Evolutionary conservation across 1,140 invertebrate species (phyloP), one percentile per base, ranked within the genome.

Genomic region (Reticulitermes speratus): DNA sequence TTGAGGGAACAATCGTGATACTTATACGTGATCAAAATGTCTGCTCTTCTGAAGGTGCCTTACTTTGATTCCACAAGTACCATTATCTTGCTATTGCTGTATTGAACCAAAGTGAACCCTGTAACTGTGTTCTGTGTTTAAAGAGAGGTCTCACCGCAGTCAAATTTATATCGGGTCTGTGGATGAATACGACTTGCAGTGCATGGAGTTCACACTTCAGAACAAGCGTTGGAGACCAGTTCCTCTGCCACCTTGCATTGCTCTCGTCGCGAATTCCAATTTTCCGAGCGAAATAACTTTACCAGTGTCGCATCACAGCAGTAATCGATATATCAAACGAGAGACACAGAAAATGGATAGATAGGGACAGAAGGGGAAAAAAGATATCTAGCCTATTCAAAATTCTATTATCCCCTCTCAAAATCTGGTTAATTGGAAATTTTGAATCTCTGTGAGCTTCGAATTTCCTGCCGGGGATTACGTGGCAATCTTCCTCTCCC

Each of bases 401-500:
- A 84, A 84, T 84, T 84, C 83, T 84, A 84, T 84, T 84, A 84
- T 84, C 86, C 85, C 45, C 59, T 85, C 83, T 85, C 85, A 75
- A 85, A 85, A 85, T 85, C 75, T 85, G 75, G 55, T 75, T 85
- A 82, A 85, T 85, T 75, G 85, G 85, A 85, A 84, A 75, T 85
- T 85, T 85, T 85, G 85, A 85, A 85, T 85, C 83, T 84, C 44
- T 84, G 85, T 85, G 85, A 81, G 85, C 85, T 81, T 85, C 75
- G 75, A 85, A 85, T 85, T 85, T 85, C 85, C 85, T 85, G 85
- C 65, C 59, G 59, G 85, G 85, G 75, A 85, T 85, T 85, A 85
- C 83, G 65, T 85, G 82, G 32, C 45, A 38, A 87, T 83, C 52
- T 59, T 82, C 81, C 87, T 87, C 87, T 88, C 86, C 87, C 85